Evolutionary conservation across 2,797 vertebrate genomes (phyloP).

Genomic region (Momotus momota): DNA sequence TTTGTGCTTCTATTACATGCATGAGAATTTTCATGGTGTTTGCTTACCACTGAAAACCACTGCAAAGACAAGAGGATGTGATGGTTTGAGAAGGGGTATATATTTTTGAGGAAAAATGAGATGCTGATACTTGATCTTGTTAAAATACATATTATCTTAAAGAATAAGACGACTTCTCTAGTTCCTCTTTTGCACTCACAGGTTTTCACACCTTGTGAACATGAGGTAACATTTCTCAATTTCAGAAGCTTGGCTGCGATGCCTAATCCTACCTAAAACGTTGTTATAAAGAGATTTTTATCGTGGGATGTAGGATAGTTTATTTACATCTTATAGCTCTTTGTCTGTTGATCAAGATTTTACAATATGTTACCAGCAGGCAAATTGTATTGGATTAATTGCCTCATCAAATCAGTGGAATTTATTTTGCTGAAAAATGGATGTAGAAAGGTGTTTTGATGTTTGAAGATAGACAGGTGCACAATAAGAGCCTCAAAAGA

Average conservation of each 20-base stretch:
- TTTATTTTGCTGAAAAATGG: neutral
- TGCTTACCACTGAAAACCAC: conserved; percentile 41
- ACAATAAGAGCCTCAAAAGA: neutral
- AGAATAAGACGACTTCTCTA: neutral
- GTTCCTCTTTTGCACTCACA: neutral
- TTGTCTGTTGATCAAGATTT: neutral
- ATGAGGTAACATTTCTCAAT: neutral
- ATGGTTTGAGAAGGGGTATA: neutral
- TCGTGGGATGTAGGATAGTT: neutral
- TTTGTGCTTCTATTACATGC: conserved; percentile 81
- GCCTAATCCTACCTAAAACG: conserved; percentile 21
- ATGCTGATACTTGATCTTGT: neutral
- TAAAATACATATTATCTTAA: neutral
- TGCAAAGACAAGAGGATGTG: neutral
- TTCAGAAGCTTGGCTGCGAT: neutral
- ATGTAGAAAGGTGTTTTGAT: neutral
- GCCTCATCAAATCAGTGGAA: neutral
- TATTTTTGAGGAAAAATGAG: neutral
- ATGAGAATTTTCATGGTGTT: conserved; percentile 74
- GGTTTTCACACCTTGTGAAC: neutral
- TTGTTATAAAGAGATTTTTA: neutral
- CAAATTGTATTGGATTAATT: neutral
- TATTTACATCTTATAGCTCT: conserved; percentile 10
- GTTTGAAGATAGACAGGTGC: neutral
- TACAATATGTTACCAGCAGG: neutral